phyloP scores from a whole-genome alignment of 1,140 invertebrate genomes.

The Brachionus plicatilis region DNA sequence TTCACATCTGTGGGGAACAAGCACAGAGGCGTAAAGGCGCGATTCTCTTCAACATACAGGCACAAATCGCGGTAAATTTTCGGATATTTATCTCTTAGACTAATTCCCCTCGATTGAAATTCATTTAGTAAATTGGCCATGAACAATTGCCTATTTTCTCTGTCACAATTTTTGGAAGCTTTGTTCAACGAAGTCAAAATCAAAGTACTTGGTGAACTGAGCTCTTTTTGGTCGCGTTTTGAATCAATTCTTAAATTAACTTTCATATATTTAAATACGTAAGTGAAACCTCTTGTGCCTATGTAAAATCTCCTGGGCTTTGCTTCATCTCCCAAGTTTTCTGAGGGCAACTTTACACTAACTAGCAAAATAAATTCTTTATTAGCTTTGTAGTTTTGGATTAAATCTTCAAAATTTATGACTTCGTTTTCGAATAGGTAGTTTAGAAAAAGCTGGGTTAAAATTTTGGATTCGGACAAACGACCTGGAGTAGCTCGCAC shows the following conservation, averaged over 20 bases:
- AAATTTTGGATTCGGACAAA: background rate
- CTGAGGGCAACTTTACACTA: background rate
- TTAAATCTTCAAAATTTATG: background rate
- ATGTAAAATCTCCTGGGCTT: background rate
- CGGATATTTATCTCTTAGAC: constrained; percentile 22
- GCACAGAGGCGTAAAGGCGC: constrained; percentile 8
- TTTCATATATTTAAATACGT: constrained; percentile 23
- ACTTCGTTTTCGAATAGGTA: background rate
- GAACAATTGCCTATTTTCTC: constrained; percentile 9
- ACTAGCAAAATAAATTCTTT: constrained; percentile 6
- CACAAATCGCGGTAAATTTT: constrained; percentile 34
- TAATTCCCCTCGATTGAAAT: constrained; percentile 10
- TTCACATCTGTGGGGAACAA: constrained; percentile 14
- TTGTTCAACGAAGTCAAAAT: constrained; percentile 9
- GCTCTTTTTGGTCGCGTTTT: background rate
- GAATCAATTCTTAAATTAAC: background rate
- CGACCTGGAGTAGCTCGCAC: background rate
- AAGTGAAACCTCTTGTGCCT: background rate
- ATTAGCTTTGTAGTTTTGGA: background rate
- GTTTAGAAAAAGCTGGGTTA: constrained; percentile 6
- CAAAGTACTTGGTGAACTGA: background rate
- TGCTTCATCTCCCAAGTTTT: background rate
- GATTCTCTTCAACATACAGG: constrained; percentile 28
- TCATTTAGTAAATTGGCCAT: constrained; percentile 27
- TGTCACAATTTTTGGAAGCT: background rate